Evolutionary conservation across 2,797 vertebrate species (phyloP), one percentile per base, ranked within the genome.

Genomic region (Coilia nasus): DNA sequence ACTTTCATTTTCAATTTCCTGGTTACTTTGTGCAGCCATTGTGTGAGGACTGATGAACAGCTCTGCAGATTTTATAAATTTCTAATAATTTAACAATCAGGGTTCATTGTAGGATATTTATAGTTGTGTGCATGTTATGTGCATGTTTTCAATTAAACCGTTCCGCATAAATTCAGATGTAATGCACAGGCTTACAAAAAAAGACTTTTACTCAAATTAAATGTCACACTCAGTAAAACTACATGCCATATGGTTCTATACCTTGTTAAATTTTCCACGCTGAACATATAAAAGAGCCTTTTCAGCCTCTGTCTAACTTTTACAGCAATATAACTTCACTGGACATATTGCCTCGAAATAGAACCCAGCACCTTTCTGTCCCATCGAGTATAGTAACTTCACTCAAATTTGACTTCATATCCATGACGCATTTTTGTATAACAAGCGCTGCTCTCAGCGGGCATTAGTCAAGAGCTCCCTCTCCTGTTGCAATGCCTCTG

Each of bases 341-440:
- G 83, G 80, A 85, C 90, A 88, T 47, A 85, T 89, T 88, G 86
- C 71, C 87, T 60, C 19, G 86, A 57, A 83, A 86, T 81, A 64
- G 87, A 87, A 85, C 87, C 88, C 85, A 84, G 85, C 31, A 46
- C 87, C 28, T 92, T 89, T 84, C 90, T 85, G 71, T 87, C 86
- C 86, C 86, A 31, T 62, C 28, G 78, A 47, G 60, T 80, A 85
- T 87, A 75, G 57, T 71, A 44, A 81, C 85, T 67, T 88, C 90
- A 90, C 71, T 78, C 17, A 17, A 44, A 92, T 91, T 92, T 88
- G 71, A 88, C 87, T 92, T 91, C 86, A 90, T 92, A 92, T 93
- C 90, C 90, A 91, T 89, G 84, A 87, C 85, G 87, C 86, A 85
- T 60, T 81, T 28, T 75, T 54, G 81, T 54, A 83, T 31, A 54